phyloP scores from a whole-genome alignment of 2,797 vertebrate species.

The Ibycter americanus region DNA sequence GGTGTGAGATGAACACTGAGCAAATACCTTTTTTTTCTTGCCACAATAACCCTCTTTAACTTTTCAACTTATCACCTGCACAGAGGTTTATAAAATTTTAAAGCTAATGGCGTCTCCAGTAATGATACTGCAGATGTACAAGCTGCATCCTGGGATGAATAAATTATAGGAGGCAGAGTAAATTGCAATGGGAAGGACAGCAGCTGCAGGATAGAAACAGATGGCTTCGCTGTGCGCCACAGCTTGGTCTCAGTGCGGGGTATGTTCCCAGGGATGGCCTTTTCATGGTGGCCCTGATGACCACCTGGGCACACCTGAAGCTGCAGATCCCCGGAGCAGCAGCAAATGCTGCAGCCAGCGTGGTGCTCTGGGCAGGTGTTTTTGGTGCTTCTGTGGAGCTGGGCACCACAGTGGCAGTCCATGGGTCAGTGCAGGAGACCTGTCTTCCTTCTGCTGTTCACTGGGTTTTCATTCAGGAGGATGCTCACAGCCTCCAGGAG shows the following conservation, averaged over 20 bases:
- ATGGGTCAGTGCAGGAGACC: not conserved
- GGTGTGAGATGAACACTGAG: constrained; percentile 13
- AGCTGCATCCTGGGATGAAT: constrained; percentile 66
- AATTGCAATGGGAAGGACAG: constrained; percentile 53
- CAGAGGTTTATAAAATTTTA: constrained; percentile 63
- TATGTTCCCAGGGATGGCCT: not conserved
- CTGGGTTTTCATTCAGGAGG: not conserved
- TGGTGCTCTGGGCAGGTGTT: not conserved
- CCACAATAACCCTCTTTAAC: constrained; percentile 56
- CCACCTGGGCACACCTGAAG: constrained; percentile 3
- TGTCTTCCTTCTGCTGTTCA: not conserved
- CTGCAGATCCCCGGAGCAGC: not conserved
- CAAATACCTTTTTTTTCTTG: not conserved
- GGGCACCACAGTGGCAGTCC: not conserved
- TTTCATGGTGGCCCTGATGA: not conserved
- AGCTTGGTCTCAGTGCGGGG: not conserved
- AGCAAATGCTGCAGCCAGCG: not conserved
- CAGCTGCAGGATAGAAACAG: constrained; percentile 58
- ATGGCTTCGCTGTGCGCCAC: not conserved
- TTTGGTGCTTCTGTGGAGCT: not conserved
- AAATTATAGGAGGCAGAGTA: constrained; percentile 55
- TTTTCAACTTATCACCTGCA: constrained; percentile 66
- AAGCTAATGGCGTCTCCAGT: constrained; percentile 53
- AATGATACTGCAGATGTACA: constrained; percentile 68
- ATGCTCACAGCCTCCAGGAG: not conserved